A percentile compares a stretch with the other conserved stretches of the same genome.
Evolutionary conservation across 2,797 vertebrate species (phyloP).

Genomic region (Zenarchopterus dispar): DNA sequence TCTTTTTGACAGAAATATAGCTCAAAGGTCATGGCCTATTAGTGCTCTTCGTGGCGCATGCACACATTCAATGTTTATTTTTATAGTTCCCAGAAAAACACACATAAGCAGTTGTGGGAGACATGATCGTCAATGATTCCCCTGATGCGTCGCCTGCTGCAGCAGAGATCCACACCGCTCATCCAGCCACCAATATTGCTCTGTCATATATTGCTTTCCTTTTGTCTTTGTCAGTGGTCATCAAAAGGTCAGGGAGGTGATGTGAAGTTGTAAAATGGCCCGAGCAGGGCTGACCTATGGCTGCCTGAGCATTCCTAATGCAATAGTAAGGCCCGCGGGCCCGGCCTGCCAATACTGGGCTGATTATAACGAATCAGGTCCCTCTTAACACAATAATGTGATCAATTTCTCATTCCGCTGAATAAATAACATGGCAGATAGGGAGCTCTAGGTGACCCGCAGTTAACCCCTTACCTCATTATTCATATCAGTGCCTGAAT

Average conservation of each 20-base stretch:
- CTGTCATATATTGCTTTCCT: constrained; percentile 67
- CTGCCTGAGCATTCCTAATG: constrained; percentile 93
- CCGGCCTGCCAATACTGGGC: constrained; percentile 94
- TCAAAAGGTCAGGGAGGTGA: constrained; percentile 90
- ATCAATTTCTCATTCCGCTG: constrained; percentile 99
- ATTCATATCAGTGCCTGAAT: constrained; percentile 92
- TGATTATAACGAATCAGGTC: constrained; percentile 99
- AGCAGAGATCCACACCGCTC: constrained; percentile 38
- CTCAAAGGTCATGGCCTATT: constrained; percentile 41
- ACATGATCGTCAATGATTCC: not conserved
- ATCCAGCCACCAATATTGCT: constrained; percentile 48
- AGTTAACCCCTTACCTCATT: constrained; percentile 92
- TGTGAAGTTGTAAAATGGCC: constrained; percentile 94
- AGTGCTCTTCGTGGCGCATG: not conserved
- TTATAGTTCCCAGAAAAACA: constrained; percentile 25
- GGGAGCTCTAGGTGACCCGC: constrained; percentile 90
- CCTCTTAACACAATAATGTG: constrained; percentile 96
- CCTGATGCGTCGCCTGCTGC: constrained; percentile 10
- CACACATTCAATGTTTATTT: constrained; percentile 14
- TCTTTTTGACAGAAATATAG: constrained; percentile 66
- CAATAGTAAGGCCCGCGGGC: constrained; percentile 89
- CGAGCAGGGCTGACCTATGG: constrained; percentile 84
- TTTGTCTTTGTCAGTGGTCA: constrained; percentile 80
- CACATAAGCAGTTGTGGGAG: constrained; percentile 3
- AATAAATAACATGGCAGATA: constrained; percentile 97